Conservation (phyloP, 2,797 vertebrate genomes). For the Sebastes steindachneri region DNA sequence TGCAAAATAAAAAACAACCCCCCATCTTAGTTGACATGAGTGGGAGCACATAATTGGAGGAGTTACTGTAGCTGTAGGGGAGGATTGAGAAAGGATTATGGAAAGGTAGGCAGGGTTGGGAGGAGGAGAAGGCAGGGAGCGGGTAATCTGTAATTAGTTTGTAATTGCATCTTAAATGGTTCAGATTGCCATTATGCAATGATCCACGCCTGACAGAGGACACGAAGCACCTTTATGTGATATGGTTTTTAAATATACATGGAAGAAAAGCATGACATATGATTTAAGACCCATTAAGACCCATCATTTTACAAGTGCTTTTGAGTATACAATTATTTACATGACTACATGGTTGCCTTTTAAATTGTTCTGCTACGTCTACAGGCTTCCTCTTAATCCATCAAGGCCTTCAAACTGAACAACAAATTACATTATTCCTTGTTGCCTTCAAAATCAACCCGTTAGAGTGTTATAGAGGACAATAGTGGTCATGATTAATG, state of each 20-base stretch:
- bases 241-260: conserved; percentile 9
- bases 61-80: conserved; percentile 56
- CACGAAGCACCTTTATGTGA: conserved; percentile 21
- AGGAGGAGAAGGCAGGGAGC: conserved; percentile 41
- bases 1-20: conserved; percentile 18
- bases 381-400: not conserved
- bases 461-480: not conserved
- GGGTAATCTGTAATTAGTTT: conserved; percentile 71
- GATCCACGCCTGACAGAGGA: conserved; percentile 44
- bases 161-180: conserved; percentile 61
- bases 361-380: not conserved
- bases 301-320: not conserved
- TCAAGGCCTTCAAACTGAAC: no score
- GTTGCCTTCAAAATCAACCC: not conserved
- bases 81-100: conserved; percentile 66
- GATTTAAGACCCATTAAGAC: not conserved
- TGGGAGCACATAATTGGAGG: conserved; percentile 47
- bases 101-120: conserved; percentile 51
- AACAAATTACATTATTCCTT: no score
- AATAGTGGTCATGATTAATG: not conserved
- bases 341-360: not conserved
- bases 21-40: conserved; percentile 13
- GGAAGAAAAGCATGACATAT: not conserved
- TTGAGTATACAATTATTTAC: not conserved
- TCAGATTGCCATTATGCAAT: conserved; percentile 40